Evolutionary conservation across 2,113 vertebrate species (phyloP).

Genomic region (Falco punctatus): DNA sequence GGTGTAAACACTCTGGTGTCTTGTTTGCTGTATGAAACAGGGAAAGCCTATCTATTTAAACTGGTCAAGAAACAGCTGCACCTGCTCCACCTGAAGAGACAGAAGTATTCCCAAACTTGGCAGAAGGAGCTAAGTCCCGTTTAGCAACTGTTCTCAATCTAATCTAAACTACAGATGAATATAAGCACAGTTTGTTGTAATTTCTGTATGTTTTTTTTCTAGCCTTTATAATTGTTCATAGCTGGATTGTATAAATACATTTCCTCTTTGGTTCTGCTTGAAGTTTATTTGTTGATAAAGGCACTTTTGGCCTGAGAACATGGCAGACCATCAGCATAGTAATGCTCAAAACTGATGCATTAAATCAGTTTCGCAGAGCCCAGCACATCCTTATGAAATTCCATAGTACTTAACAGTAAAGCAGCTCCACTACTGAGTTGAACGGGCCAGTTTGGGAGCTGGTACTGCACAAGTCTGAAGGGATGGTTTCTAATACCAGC

Average conservation of each 20-base stretch:
- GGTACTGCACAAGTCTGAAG: not conserved
- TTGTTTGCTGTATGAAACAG: not conserved
- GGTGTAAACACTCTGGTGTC: not conserved
- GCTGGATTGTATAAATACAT: not conserved
- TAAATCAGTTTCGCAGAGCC: not conserved
- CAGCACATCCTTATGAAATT: not conserved
- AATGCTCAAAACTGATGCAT: not conserved
- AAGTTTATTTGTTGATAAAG: not conserved
- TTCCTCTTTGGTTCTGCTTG: not conserved
- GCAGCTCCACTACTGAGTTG: not conserved
- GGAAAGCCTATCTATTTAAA: not conserved
- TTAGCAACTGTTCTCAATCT: not conserved
- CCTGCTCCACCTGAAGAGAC: not conserved
- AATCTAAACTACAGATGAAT: not conserved
- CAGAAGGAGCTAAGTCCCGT: not conserved
- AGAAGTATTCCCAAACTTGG: not conserved
- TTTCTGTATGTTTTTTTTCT: not conserved
- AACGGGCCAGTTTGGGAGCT: not conserved
- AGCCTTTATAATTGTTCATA: not conserved
- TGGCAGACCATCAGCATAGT: not conserved
- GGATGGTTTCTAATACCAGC: not conserved
- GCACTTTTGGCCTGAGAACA: not conserved
- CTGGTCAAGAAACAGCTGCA: not conserved
- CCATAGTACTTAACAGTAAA: not conserved
- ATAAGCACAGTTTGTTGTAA: not conserved